A percentile compares a stretch with the other conserved stretches of the same genome.
These are phyloP conservation scores for Drosophila meridiana DNA, from an alignment of 2,888 invertebrate genomes.

Conservation along the genomic window DNA sequence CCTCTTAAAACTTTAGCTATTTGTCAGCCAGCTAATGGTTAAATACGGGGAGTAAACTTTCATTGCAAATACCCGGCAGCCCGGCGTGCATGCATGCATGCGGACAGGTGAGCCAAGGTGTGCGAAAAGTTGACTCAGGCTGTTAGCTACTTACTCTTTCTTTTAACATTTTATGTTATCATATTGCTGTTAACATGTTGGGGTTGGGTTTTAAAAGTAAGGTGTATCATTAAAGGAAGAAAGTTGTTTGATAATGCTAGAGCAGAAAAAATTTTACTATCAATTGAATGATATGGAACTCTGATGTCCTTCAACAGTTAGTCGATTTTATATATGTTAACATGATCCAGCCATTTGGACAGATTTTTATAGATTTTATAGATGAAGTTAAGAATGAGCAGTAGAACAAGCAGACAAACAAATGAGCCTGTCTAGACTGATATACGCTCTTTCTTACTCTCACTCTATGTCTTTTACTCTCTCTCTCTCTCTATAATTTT, in stretches of 20 bases:
- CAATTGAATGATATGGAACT: neutral
- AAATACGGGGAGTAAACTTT: slow-evolving; percentile 2
- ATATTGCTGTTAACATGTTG: neutral
- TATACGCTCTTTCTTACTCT: neutral
- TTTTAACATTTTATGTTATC: neutral
- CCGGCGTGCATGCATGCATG: neutral
- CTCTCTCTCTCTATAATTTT: neutral
- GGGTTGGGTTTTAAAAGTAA: no score
- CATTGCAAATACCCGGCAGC: neutral
- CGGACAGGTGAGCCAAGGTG: slow-evolving; percentile 1
- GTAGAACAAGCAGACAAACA: neutral
- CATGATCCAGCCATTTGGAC: neutral
- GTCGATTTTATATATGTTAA: neutral
- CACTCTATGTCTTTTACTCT: neutral
- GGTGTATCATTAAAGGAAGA: no score
- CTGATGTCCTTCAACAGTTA: neutral
- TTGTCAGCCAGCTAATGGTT: slow-evolving; percentile 22
- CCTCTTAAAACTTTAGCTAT: slow-evolving; percentile 8
- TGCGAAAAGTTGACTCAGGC: neutral
- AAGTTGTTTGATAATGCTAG: no score
- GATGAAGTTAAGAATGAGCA: neutral
- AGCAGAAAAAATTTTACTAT: no score
- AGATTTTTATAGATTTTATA: neutral
- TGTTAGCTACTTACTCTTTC: neutral
- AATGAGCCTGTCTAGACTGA: neutral